Evolutionary conservation across 2,888 invertebrate species (phyloP), one percentile per base, ranked within the genome.

Genomic region (Nymphalis urticae): DNA sequence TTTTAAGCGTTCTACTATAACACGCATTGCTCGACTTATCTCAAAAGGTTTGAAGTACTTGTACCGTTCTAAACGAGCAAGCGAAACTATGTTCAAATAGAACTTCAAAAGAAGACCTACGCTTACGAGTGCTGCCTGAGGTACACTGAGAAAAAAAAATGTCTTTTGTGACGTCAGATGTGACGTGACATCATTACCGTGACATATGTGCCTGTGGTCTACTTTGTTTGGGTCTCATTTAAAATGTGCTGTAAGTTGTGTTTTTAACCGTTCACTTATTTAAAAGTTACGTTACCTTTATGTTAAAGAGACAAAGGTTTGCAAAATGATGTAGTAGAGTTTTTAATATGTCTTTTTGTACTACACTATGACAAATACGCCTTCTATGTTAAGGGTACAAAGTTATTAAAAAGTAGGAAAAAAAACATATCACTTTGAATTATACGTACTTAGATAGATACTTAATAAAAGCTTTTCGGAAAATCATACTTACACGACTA

Each of bases 11-110:
- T 66, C 62, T 64, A 53, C 69, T 70, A 67, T 71, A 71, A 70
- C 68, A 71, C 70, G 67, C 70, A 69, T 73, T 63, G 64, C 75
- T 74, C 70, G 71, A 75, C 77, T 79, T 77, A 83, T 78, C 82
- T 83, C 82, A 83, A 83, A 83, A 79, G 72, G 72, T 72, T 59
- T 73, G 68, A 72, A 77, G 77, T 76, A 81, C 78, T 77, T 19
- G 36, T 36, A 32, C 27, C 32, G 32, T 56, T 76, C 77, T 75
- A 77, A 77, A 76, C 76, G 77, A 77, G 77, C 73, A 74, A 72
- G 72, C 32, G 56, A 74, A 42, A 76, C 76, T 78, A 48, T 36
- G 66, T 66, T 47, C 48, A 66, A 66, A 62, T 62, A 62, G 62
- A 66, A 66, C 47, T 13, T 54, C 54, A 48, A 62, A 66, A 66